Base-by-base conservation (phyloP, 2,797 vertebrate species). In the Acrossocheilus wenchowensis region DNA sequence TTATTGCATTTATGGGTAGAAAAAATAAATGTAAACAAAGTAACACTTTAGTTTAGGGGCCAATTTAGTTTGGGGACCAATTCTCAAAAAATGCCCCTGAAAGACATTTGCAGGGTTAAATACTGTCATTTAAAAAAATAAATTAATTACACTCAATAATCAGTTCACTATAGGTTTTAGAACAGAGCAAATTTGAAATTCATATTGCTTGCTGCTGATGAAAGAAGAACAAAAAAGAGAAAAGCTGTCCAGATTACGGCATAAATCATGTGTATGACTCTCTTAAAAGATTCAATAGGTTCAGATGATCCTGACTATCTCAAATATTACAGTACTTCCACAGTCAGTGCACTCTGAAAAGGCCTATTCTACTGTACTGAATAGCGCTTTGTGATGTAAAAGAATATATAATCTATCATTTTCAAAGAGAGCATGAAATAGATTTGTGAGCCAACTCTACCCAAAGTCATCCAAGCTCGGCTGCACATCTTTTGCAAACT, bases 361-460 rank as follows among this genome's bases (percentile, higher is more conserved):
- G 17, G n/a, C 39, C 7, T 74, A 34, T 62, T 64, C 2, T 19
- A 19, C 15, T 78, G 5, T 36, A 21, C 30, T 78, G 52, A 50
- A 66, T n/a, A 66, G 43, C 1, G n/a, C 9, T 41, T 45, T 30
- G 21, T 15, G 43, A 75, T 52, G 45, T 21, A 39, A 77, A 83
- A 15, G 3, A 23, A 64, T 64, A 30, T 43, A 43, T 74, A 19
- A 48, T 74, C 39, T 45, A 60, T 66, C 2, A 36, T 45, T 75
- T 75, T 75, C 43, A 75, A 50, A 75, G 10, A 19, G 82, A 75
- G 54, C 11, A 36, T 64, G 57, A 64, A 83, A 64, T 64, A 36
- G 4, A 83, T 43, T 41, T 57, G 15, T 74, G 36, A 64, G 41
- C 57, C 8, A 83, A 64, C 26, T 64, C 34, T 50, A 48, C 12